Conservation (phyloP, 2,113 vertebrate genomes). For the Spilogale gracilis region DNA sequence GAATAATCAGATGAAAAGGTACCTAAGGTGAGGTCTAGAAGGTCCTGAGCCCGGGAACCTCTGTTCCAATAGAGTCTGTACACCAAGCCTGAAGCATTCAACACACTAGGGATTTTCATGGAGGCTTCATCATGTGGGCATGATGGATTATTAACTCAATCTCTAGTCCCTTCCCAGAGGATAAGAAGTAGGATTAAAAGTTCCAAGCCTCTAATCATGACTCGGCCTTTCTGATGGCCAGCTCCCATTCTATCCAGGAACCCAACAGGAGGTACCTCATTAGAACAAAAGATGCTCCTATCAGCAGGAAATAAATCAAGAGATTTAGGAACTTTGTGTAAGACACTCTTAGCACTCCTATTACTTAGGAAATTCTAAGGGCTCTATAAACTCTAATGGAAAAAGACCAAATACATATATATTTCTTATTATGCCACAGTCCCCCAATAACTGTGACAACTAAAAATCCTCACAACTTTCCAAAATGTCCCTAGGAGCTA, state of each 20-base stretch:
- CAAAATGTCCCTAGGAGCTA: neutral
- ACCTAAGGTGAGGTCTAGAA: neutral
- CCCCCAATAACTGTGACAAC: neutral
- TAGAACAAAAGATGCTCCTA: neutral
- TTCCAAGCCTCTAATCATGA: neutral
- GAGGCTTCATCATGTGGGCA: neutral
- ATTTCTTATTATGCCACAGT: neutral
- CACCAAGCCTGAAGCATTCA: neutral
- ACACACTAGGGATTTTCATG: neutral
- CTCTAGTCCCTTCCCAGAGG: neutral
- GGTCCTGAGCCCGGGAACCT: neutral
- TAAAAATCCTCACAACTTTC: conserved; percentile 35
- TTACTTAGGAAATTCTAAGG: neutral
- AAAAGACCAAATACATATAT: neutral
- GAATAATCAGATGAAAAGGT: neutral
- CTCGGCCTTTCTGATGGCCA: neutral
- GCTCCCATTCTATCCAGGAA: neutral
- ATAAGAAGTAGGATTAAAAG: neutral
- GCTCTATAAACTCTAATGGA: neutral
- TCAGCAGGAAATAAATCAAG: neutral
- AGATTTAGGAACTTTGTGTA: neutral
- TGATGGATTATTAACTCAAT: neutral
- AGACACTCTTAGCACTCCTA: neutral
- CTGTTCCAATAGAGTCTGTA: neutral
- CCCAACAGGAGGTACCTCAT: neutral